A percentile compares a stretch with the other conserved stretches of the same genome.
These are phyloP conservation scores for Dendrophyllia cribrosa DNA, from an alignment of 64 coral and sea anemone species.

Conservation along the genomic window DNA sequence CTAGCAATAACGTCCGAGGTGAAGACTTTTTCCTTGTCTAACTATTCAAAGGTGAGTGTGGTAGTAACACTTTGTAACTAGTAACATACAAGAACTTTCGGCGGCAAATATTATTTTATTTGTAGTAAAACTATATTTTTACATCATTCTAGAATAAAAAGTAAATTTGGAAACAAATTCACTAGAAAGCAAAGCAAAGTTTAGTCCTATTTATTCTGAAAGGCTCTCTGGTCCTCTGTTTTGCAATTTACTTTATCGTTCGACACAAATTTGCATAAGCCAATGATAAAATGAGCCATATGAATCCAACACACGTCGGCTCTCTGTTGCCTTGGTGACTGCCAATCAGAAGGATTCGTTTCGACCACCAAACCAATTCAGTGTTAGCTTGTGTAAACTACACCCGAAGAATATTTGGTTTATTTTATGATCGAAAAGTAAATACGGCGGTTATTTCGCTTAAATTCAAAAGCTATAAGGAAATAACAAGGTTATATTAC, in stretches of 20 bases:
- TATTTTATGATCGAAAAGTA: neutral
- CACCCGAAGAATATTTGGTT: constrained; percentile 9
- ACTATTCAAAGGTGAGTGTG: no score
- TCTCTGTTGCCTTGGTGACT: neutral
- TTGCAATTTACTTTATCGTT: no score
- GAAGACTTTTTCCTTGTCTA: no score
- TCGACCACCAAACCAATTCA: neutral
- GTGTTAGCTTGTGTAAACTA: neutral
- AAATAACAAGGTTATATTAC: neutral
- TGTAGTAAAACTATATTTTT: no score
- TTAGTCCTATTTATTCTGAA: neutral
- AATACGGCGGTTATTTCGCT: neutral
- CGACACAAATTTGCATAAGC: neutral
- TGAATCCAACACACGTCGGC: neutral
- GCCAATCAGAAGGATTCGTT: neutral
- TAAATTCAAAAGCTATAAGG: neutral
- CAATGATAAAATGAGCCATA: neutral
- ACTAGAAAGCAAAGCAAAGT: no score
- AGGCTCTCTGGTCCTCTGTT: neutral
- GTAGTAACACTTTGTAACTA: no score
- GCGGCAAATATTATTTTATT: no score
- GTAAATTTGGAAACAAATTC: no score
- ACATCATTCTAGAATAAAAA: no score
- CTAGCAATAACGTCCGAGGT: no score
- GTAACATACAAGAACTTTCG: no score